Evolutionary conservation across 92 coral and sea anemone genomes (phyloP).

Genomic region (Zoanthus solanderi): DNA sequence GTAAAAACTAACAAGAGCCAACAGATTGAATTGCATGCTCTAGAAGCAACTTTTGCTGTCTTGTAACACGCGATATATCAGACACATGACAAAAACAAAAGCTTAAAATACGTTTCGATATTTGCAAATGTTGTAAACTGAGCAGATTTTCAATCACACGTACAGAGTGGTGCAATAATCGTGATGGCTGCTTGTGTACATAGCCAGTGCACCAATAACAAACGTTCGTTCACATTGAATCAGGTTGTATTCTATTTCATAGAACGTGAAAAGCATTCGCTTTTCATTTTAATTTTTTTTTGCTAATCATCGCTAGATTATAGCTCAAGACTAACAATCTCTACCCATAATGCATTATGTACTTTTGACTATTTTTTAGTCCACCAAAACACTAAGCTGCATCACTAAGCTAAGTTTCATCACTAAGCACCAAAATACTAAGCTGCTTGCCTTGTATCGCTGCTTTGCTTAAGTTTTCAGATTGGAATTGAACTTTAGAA

Average conservation of each 20-base stretch:
- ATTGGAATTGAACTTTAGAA: too few species aligned
- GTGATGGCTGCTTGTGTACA: background rate
- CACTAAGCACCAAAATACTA: too few species aligned
- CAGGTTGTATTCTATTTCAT: slow-evolving; percentile 38
- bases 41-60: background rate
- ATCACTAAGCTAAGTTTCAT: too few species aligned
- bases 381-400: too few species aligned
- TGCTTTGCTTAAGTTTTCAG: too few species aligned
- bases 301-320: background rate
- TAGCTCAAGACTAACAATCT: too few species aligned
- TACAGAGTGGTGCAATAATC: background rate
- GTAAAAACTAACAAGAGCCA: background rate
- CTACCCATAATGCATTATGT: too few species aligned
- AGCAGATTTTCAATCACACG: background rate
- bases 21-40: too few species aligned
- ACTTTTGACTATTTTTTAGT: too few species aligned
- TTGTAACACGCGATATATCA: background rate
- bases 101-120: background rate
- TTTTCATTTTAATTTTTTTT: slow-evolving; percentile 1
- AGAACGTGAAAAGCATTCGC: slow-evolving; percentile 1
- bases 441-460: too few species aligned
- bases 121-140: background rate
- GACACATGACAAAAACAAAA: background rate
- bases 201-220: slow-evolving; percentile 29
- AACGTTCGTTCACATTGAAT: slow-evolving; percentile 49